Evolutionary conservation across 2,888 invertebrate species (phyloP), one percentile per base, ranked within the genome.

Genomic region (Cetonia aurata): DNA sequence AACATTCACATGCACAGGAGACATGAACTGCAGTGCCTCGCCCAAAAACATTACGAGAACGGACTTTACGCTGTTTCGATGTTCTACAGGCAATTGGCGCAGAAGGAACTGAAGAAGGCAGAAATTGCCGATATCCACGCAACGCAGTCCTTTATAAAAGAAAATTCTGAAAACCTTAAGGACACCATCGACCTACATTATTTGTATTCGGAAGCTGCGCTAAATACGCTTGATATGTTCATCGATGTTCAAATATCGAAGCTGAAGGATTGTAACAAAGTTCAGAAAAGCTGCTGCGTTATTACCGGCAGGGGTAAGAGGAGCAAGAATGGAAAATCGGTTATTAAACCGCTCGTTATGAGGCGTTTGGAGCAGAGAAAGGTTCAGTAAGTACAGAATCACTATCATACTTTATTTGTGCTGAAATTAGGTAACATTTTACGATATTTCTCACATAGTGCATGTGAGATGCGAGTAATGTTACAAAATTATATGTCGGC

Each of bases 231-330:
- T 10, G 92, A 93, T 74, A 77, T 92, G 6, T 94, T 92, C 79
- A 79, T 94, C 0, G 93, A 93, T 78, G 84, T 86, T 1, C 90
- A 91, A 74, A 90, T 92, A 0, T 84, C 86, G 15, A 84, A 86
- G 41, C 78, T 93, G 42, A 82, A 81, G 19, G 81, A 77, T 77
- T 83, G 78, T 78, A 83, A 76, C 74, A 85, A 79, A 75, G 12
- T 55, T 19, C 41, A 68, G 4, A 71, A 73, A 41, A 57, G 75
- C 69, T 77, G 91, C 33, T 90, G 87, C 76, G 88, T 96, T 12
- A 92, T 96, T 60, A 96, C 96, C 0, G 96, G 96, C 0, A 85
- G 93, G 46, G 96, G 96, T 0, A 84, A 87, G 1, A 91, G 93
- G 75, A 96, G 95, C 79, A 83, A 83, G 0, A 89, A 90, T 1